phyloP scores from a whole-genome alignment of 2,888 invertebrate genomes.

The Monochamus alternatus region DNA sequence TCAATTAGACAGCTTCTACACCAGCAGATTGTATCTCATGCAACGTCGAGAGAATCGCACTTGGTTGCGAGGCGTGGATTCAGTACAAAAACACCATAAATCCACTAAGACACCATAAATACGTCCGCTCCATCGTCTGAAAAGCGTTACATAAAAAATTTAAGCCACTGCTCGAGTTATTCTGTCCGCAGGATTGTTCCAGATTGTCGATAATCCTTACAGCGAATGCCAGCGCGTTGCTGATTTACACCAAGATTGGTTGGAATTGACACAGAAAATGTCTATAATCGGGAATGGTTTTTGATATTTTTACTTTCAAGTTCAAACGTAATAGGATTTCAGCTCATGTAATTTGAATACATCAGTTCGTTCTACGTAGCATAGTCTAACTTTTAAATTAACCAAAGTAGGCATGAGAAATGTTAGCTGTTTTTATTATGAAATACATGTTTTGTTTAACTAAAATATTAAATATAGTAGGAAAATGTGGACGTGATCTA shows the following conservation, averaged over 20 bases:
- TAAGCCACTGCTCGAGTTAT: slow-evolving; percentile 49
- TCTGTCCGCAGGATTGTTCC: slow-evolving; percentile 54
- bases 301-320: too few relatives aligned
- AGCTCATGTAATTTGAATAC: too few relatives aligned
- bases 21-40: slow-evolving; percentile 42
- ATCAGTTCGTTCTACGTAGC: too few relatives aligned
- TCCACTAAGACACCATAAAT: slow-evolving; percentile 58
- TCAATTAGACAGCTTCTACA: slow-evolving; percentile 45
- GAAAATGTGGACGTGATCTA: too few relatives aligned
- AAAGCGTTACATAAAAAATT: slow-evolving; percentile 51
- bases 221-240: slow-evolving; percentile 47
- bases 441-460: too few relatives aligned
- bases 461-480: too few relatives aligned
- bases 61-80: slow-evolving; percentile 43
- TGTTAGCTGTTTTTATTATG: too few relatives aligned
- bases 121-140: slow-evolving; percentile 53
- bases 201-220: slow-evolving; percentile 59
- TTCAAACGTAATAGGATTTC: background rate
- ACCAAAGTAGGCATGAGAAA: too few relatives aligned
- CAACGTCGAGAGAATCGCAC: slow-evolving; percentile 52
- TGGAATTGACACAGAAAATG: slow-evolving; percentile 25
- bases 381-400: too few relatives aligned
- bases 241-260: slow-evolving; percentile 51
- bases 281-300: slow-evolving; percentile 35
- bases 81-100: slow-evolving; percentile 62